Evolutionary conservation across 2,888 invertebrate species (phyloP), one percentile per base, ranked within the genome.

Genomic region (Phaonia tiefii): DNA sequence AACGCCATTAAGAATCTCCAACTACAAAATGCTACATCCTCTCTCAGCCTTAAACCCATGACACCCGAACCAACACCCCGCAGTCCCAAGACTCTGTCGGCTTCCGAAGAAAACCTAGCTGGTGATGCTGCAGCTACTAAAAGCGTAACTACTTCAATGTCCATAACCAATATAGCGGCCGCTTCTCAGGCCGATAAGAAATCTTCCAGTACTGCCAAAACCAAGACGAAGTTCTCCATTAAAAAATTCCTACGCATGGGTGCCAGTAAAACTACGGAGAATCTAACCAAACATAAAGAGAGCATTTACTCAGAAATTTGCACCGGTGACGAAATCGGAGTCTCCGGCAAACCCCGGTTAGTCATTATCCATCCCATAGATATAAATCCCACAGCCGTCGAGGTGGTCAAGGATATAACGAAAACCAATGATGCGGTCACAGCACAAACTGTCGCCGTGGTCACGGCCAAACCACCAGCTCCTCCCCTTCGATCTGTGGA

Each of bases 291-390:
- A 72, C 89, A 88, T 86, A 90, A 89, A 86, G 88, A 91, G 0
- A 89, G 91, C 80, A 90, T 92, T 54, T 89, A 90, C 54, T 92
- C 93, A 0, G 90, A 90, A 72, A 89, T 90, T 44, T 89, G 89
- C 44, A 90, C 90, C 0, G 89, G 89, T 11, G 90, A 90, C 31
- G 90, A 91, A 54, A 83, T 86, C 51, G 87, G 87, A 25, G 86
- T 89, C 0, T 80, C 86, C 0, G 91, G 90, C 5, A 95, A 95
- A 86, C 95, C 95, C 1, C 93, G 96, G 15, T 92, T 96, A 25
- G 96, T 97, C 79, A 97, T 97, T 84, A 96, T 97, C 82, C 97
- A 97, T 92, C 97, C 97, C 13, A 92, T 96, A 85, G 97, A 97
- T 87, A 92, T 97, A 79, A 96, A 96, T 89, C 95, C 96, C 37